Conservation (phyloP, 2,113 vertebrate species). For the Alligator sinensis region DNA sequence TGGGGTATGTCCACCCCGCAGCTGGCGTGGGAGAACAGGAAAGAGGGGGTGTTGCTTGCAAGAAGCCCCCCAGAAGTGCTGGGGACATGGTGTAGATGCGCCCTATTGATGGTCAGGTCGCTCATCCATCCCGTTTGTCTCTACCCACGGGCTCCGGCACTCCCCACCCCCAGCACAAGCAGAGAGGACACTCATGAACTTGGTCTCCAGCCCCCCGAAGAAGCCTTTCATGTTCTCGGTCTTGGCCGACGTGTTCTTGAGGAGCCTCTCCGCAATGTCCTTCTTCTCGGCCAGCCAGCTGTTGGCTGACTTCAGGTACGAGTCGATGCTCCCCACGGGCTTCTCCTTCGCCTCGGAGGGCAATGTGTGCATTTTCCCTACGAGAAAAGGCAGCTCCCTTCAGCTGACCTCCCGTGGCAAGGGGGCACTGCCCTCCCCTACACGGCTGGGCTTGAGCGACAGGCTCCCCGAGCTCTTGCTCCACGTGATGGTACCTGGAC, state of each 20-base stretch:
- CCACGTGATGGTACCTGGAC: background rate
- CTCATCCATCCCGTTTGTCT: too few species aligned
- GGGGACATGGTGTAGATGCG: too few species aligned
- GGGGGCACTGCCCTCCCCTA: background rate
- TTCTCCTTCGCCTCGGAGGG: slow-evolving; percentile 86
- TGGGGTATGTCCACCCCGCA: too few species aligned
- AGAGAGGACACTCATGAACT: slow-evolving; percentile 80
- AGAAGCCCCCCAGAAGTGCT: too few species aligned
- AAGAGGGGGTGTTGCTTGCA: too few species aligned
- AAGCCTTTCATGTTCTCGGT: slow-evolving; percentile 90
- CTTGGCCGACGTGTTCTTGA: slow-evolving; percentile 87
- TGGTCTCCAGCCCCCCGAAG: slow-evolving; percentile 94
- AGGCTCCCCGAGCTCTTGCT: background rate
- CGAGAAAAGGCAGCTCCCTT: fast-evolving
- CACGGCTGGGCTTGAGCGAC: background rate
- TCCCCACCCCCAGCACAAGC: fast-evolving
- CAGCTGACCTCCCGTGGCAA: background rate
- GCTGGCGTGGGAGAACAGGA: too few species aligned
- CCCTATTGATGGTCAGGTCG: background rate
- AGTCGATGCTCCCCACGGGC: slow-evolving; percentile 83
- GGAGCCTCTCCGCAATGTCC: slow-evolving; percentile 90
- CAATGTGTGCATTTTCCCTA: slow-evolving; percentile 85
- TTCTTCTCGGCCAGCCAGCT: slow-evolving; percentile 94
- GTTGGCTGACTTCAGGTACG: slow-evolving; percentile 91
- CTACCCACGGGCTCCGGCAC: background rate